Evolutionary conservation across 2,888 invertebrate genomes (phyloP).

Genomic region (Erebia epiphron): DNA sequence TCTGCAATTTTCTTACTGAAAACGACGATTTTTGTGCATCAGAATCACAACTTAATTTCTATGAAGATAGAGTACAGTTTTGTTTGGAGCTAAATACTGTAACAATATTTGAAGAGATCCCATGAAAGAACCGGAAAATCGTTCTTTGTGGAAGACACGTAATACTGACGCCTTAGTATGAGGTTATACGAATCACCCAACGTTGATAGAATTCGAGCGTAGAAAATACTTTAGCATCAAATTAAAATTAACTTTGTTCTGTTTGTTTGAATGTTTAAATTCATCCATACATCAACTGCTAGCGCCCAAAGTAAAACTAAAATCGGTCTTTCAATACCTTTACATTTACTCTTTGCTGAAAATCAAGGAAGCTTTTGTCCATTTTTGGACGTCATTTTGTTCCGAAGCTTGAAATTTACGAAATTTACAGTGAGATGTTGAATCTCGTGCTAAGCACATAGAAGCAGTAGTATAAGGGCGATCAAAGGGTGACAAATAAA

Average conservation of each 20-base stretch:
- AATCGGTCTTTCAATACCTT: too few relatives aligned
- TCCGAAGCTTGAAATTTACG: too few relatives aligned
- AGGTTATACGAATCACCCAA: neutral
- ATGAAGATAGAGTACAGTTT: slow-evolving; percentile 30
- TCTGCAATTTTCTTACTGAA: slow-evolving; percentile 50
- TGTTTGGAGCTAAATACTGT: slow-evolving; percentile 33
- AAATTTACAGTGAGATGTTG: too few relatives aligned
- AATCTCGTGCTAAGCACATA: slow-evolving; percentile 22
- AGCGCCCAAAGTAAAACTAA: too few relatives aligned
- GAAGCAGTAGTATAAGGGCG: slow-evolving; percentile 32
- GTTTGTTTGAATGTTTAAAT: too few relatives aligned
- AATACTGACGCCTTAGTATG: slow-evolving; percentile 38
- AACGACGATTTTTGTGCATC: slow-evolving; percentile 30
- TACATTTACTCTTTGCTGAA: too few relatives aligned
- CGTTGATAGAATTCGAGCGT: too few relatives aligned
- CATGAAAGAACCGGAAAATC: slow-evolving; percentile 59
- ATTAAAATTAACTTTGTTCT: too few relatives aligned
- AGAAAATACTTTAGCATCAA: too few relatives aligned
- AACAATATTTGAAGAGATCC: slow-evolving; percentile 50
- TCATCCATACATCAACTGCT: too few relatives aligned
- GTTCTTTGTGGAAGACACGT: slow-evolving; percentile 55
- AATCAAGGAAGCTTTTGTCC: too few relatives aligned
- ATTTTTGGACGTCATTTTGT: too few relatives aligned
- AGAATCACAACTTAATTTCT: slow-evolving; percentile 30
- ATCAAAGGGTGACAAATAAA: neutral